Conservation (phyloP, 2,888 invertebrate genomes). For the Octonoba sinensis region DNA sequence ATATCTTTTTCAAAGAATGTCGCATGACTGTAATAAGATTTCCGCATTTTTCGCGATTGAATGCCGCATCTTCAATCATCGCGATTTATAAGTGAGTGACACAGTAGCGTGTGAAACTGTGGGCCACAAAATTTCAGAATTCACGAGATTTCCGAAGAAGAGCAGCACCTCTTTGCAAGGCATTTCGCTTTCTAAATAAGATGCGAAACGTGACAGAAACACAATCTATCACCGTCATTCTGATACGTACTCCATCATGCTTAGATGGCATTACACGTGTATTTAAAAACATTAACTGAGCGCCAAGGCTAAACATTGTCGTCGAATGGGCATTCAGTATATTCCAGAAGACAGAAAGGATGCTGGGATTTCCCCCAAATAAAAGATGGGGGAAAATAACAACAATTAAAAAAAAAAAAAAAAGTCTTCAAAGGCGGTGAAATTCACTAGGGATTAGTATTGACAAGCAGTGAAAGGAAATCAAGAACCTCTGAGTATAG, state of each 20-base stretch:
- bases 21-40: too few relatives aligned
- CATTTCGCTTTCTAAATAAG: not conserved
- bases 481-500: constrained; percentile 20
- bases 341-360: not conserved
- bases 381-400: constrained; percentile 25
- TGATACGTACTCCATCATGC: constrained; percentile 40
- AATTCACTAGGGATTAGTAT: constrained; percentile 28
- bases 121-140: too few relatives aligned
- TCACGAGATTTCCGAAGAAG: too few relatives aligned
- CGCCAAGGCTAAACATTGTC: constrained; percentile 35
- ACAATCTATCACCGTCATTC: not conserved
- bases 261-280: constrained; percentile 53
- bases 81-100: too few relatives aligned
- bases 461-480: constrained; percentile 45
- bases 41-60: too few relatives aligned
- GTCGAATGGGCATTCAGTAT: not conserved
- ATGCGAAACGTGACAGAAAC: not conserved
- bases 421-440: not conserved
- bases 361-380: constrained; percentile 3
- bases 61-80: too few relatives aligned
- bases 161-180: too few relatives aligned
- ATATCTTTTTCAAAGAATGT: too few relatives aligned
- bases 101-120: too few relatives aligned
- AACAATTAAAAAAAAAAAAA: constrained; percentile 16
- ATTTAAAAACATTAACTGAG: constrained; percentile 37